Conservation (phyloP, 2,888 invertebrate genomes). For the Muscina levida region DNA sequence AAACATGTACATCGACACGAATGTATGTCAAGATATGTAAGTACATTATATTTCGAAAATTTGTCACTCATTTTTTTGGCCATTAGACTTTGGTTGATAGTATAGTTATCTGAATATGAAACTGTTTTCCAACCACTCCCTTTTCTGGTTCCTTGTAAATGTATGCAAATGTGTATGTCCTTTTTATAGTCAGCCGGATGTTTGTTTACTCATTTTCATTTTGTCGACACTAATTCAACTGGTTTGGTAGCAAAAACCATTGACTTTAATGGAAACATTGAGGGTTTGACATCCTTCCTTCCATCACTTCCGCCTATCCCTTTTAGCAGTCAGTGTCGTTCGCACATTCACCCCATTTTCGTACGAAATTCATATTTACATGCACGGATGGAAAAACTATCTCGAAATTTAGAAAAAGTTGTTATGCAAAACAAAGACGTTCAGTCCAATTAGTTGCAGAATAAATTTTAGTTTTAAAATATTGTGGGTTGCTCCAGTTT, state of each 20-base stretch:
- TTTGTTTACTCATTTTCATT: not conserved
- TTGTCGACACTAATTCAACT: not conserved
- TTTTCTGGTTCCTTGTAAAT: not conserved
- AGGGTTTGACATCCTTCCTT: not conserved
- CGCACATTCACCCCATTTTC: not conserved
- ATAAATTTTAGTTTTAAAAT: too few species aligned
- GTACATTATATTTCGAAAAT: too few species aligned
- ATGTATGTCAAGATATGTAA: not conserved
- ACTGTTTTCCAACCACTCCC: not conserved
- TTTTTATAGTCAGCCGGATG: not conserved
- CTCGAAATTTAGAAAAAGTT: too few species aligned
- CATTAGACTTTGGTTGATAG: too few species aligned
- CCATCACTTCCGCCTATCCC: not conserved
- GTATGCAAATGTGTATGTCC: conserved; percentile 10
- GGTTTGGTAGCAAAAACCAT: not conserved
- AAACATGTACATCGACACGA: too few species aligned
- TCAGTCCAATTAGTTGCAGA: too few species aligned
- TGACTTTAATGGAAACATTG: not conserved
- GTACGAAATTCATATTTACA: not conserved
- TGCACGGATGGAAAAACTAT: not conserved
- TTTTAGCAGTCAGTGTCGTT: not conserved
- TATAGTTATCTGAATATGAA: too few species aligned
- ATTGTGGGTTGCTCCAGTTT: too few species aligned
- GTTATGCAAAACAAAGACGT: too few species aligned
- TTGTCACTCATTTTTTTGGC: not conserved